Evolutionary conservation across 2,113 vertebrate genomes (phyloP), one percentile per base, ranked within the genome.

Genomic region (Eupsittula cactorum): DNA sequence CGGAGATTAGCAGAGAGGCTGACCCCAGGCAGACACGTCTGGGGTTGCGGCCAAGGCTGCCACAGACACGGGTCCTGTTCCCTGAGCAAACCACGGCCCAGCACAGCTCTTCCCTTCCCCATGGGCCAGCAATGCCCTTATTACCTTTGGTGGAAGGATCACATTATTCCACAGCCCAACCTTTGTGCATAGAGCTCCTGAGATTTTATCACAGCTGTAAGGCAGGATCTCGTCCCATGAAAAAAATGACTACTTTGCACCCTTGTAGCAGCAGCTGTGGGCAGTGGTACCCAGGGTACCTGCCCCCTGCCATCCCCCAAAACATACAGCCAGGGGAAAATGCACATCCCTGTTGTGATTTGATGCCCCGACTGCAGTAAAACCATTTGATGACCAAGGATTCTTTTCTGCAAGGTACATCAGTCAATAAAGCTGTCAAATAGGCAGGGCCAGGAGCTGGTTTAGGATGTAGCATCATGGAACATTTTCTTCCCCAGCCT

Each of bases 71-170:
- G 42, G 13, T 64, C 13, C 67, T 41, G 62, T 42, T 74, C 35
- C 60, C 67, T 31, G 21, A 0, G 0, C 79, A 53, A 47, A 49
- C 14, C 21, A 7, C 0, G 0, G 49, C 49, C 52, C 69, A 33
- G 29, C 25, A 9, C 55, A 64, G 24, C 49, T 35, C 50, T 49
- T 33, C 25, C 5, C 14, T 8, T 19, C 37, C 42, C 24, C 2
- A 1, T 27, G 29, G 41, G 18, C 41, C 33, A 77, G 47, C 23
- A 28, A 12, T 15, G 29, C 42, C 39, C 42, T 39, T 20, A 3
- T 31, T 16, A 50, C 5, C 17, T 49, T 28, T 4, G 17, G 44
- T 23, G 42, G 57, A 18, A 57, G 52, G 71, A 68, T 12, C 11
- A 19, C 33, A 29, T 41, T 6, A 31, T 4, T 1, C 31, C 46